Base-by-base conservation (phyloP, 2,797 vertebrate species). In the Sparus aurata region DNA sequence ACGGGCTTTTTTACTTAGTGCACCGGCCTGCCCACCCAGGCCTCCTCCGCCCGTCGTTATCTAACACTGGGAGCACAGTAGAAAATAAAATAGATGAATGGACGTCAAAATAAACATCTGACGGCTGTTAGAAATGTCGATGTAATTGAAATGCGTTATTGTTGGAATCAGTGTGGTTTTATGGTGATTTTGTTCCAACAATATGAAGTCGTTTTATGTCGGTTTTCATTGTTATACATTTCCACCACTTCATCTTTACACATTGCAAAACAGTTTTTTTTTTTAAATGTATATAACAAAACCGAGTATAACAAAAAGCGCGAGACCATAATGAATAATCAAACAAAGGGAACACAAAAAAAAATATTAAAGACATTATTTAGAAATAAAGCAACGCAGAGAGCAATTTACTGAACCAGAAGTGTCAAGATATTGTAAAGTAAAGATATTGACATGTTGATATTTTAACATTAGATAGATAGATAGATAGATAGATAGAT, bases 1-100 rank as follows among this genome's bases (percentile, higher is more conserved):
- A 91, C 79, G 91, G 91, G 89, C 88, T 93, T 92, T 77, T 94
- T 92, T 65, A 84, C 86, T 93, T 93, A 95, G 95, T 91, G 88
- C 93, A 86, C 69, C 73, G 71, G 88, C 89, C 90, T 95, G 94
- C 80, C 92, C 93, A 92, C 89, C 91, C 83, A 87, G 55, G 76
- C 83, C 86, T 73, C 87, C 65, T 83, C n/a, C 30, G 73, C 73
- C 69, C 85, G 50, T 69, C 64, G 61, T 68, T 86, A 81, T 89
- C 77, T 70, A 73, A 83, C 34, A 38, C 34, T 2, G 9, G 34
- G 34, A 38, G 34, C 34, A 10, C 34, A 38, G 34, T 6, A 10
- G 2, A 38, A 38, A 38, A 30, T 30, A 5, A 30, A 30, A 10
- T 2, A 57, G 22, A 15, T 1, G 43, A 64, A 57, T 30, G 10